Conservation (phyloP, 2,888 invertebrate genomes). For the Hemithea aestivaria region DNA sequence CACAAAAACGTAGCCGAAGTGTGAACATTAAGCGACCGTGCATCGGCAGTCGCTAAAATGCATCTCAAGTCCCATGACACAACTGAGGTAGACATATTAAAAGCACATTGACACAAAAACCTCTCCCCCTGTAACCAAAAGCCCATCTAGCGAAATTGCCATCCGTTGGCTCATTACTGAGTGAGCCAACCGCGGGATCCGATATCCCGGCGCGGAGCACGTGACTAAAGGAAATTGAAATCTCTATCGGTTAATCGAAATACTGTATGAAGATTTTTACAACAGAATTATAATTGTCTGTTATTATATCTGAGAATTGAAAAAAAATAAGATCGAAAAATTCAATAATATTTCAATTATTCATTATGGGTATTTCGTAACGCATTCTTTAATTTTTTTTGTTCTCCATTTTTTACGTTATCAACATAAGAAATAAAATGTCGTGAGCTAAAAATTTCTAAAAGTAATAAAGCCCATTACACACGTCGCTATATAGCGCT, state of each 20-base stretch:
- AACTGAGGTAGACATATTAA: slow-evolving; percentile 55
- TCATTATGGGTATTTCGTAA: too few species aligned
- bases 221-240: slow-evolving; percentile 78
- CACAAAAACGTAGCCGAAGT: slow-evolving; percentile 1
- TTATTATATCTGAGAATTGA: slow-evolving; percentile 6
- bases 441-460: too few species aligned
- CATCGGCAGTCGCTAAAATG: slow-evolving; percentile 30
- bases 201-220: slow-evolving; percentile 70
- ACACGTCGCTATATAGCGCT: too few species aligned
- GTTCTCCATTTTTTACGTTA: too few species aligned
- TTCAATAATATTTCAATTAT: too few species aligned
- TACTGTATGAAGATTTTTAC: slow-evolving; percentile 59
- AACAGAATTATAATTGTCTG: slow-evolving; percentile 51
- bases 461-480: too few species aligned
- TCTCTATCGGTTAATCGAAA: slow-evolving; percentile 76
- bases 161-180: slow-evolving; percentile 75
- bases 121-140: slow-evolving; percentile 61
- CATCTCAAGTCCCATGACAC: slow-evolving; percentile 33
- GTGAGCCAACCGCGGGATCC: slow-evolving; percentile 71
- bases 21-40: neutral
- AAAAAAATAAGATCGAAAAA: too few species aligned
- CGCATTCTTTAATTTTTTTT: too few species aligned
- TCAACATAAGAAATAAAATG: too few species aligned
- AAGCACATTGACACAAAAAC: slow-evolving; percentile 65
- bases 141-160: slow-evolving; percentile 75